Base-by-base conservation (phyloP, 2,888 invertebrate species). In the Lepidocyrtinus sp. region DNA sequence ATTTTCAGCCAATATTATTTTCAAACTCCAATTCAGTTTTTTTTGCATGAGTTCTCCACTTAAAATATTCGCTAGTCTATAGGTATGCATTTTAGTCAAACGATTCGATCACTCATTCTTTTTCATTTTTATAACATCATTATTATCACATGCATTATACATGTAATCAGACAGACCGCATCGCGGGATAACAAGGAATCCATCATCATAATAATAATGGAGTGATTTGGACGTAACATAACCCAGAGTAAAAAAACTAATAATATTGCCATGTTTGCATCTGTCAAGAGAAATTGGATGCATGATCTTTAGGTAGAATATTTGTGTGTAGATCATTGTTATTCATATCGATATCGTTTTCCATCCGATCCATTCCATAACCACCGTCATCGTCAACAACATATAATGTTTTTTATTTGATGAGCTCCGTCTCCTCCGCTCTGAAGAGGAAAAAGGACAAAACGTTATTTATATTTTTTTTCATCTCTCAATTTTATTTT, bases 251-350 rank as follows among this genome's bases (percentile, higher is more conserved):
- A 9, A 17, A n/a, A 55, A 17, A 59, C 36, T 21, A 59, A 59
- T 21, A 59, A 59, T 59, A n/a, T 59, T n/a, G n/a, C n/a, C 21
- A 59, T 59, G 59, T 59, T 59, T 59, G 59, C 59, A 59, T 19
- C 59, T 59, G 21, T 59, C 59, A 59, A 59, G n/a, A 59, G 12
- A 59, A 21, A 59, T 59, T 21, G 3, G 19, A 59, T 59, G 2
- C 59, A 59, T 50, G 50, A 17, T 50, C 12, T 50, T 50, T 50
- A 59, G 59, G 19, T 59, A 59, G 59, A 59, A 59, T n/a, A n/a
- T n/a, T n/a, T n/a, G n/a, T n/a, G 59, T 21, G 59, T 22, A 59
- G 19, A 59, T 59, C 59, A 59, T 59, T 59, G 59, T 19, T 59
- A 59, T 59, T 59, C 59, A 59, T 59, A 59, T 59, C 21, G 12